Percentiles rank a stretch among this genome's conserved stretches.
Evolutionary conservation across 2,113 vertebrate genomes (phyloP).

Genomic region (Pampusana beccarii): DNA sequence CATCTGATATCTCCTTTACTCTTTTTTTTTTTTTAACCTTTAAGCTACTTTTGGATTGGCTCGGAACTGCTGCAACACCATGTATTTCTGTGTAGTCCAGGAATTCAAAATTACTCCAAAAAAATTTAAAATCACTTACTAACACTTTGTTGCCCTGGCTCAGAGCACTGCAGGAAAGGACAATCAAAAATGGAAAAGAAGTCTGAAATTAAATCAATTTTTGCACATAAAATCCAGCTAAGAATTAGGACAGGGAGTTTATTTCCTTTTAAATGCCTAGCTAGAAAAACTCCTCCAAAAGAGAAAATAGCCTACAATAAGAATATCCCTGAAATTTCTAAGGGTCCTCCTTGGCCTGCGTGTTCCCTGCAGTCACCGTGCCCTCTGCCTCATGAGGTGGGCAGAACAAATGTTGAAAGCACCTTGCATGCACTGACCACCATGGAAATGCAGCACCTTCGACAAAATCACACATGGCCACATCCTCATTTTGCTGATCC

Average conservation of each 20-base stretch:
- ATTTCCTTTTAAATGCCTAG: neutral
- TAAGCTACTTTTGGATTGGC: neutral
- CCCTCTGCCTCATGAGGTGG: too few relatives aligned
- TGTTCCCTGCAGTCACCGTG: neutral
- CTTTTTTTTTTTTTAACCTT: neutral
- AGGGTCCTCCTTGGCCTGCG: accelerated
- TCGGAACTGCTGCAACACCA: neutral
- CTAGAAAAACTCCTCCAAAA: neutral
- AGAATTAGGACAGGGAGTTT: neutral
- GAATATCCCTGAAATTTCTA: neutral
- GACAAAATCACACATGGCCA: neutral
- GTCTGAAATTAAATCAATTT: neutral
- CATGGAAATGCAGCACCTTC: neutral
- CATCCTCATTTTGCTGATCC: neutral
- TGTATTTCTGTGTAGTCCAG: neutral
- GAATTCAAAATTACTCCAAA: neutral
- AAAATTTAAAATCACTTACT: neutral
- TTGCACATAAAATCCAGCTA: neutral
- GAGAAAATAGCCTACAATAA: neutral
- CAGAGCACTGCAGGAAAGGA: neutral
- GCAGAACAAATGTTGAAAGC: neutral
- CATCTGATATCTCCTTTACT: neutral
- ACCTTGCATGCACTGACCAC: too few relatives aligned
- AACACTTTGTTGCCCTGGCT: neutral
- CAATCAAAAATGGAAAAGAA: neutral